phyloP scores from a whole-genome alignment of 2,113 vertebrate species.

The Coregonus clupeaformis region DNA sequence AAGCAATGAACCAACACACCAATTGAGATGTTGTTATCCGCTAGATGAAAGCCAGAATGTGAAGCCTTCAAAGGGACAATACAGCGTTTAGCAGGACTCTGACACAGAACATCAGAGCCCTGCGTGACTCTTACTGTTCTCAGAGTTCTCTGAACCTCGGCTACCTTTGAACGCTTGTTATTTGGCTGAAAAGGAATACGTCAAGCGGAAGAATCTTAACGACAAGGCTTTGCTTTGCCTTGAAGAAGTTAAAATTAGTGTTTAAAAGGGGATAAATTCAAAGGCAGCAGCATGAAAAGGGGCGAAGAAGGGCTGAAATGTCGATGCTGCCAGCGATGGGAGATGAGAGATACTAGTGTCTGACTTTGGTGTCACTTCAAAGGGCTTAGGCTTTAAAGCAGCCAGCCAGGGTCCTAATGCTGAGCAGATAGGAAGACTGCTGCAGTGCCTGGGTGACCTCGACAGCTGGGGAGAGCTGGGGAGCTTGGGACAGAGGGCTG shows the following conservation, averaged over 20 bases:
- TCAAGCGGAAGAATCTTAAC: constrained; percentile 68
- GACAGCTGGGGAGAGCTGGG: constrained; percentile 74
- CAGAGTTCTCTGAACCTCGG: constrained; percentile 50
- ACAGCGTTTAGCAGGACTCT: constrained; percentile 41
- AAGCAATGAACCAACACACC: not conserved
- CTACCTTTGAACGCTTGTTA: constrained; percentile 67
- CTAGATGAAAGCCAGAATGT: constrained; percentile 61
- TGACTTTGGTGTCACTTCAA: constrained; percentile 82
- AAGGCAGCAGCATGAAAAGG: constrained; percentile 73
- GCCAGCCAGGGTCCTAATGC: constrained; percentile 68
- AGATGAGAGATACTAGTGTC: constrained; percentile 77
- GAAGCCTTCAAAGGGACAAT: constrained; percentile 27
- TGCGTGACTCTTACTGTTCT: not conserved
- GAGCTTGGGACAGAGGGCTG: constrained; percentile 69
- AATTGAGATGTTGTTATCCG: constrained; percentile 26
- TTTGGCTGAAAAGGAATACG: constrained; percentile 59
- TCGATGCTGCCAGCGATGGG: constrained; percentile 72
- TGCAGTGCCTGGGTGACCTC: constrained; percentile 72
- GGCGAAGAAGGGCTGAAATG: constrained; percentile 70
- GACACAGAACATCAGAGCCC: constrained; percentile 59
- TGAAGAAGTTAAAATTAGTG: constrained; percentile 78
- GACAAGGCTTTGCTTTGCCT: constrained; percentile 57
- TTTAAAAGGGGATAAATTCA: constrained; percentile 73
- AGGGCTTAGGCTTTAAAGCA: constrained; percentile 72
- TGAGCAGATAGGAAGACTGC: constrained; percentile 69